Evolutionary conservation across 2,888 invertebrate species (phyloP).

Genomic region (Branchipolynoe longqiensis): DNA sequence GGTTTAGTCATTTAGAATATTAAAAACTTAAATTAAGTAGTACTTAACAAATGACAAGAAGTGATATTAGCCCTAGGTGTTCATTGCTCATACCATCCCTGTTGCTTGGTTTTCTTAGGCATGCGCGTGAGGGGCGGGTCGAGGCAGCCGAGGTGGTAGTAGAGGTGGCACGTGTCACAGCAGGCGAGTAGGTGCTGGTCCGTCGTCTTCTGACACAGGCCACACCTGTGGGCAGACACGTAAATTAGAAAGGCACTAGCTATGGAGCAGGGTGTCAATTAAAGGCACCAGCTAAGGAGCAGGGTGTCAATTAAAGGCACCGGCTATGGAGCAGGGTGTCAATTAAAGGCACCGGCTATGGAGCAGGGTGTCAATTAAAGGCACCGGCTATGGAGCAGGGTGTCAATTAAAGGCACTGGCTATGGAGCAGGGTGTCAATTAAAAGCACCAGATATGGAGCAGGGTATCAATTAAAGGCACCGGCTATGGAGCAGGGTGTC

Average conservation of each 20-base stretch:
- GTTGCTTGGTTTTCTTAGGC: constrained; percentile 95
- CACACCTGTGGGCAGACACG: constrained; percentile 86
- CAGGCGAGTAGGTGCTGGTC: constrained; percentile 96
- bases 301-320: background rate
- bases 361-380: background rate
- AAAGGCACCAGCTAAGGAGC: background rate
- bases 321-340: background rate
- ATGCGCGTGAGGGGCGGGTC: constrained; percentile 96
- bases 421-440: too few species aligned
- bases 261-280: background rate
- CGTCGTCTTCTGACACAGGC: constrained; percentile 91
- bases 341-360: background rate
- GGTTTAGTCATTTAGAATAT: too few species aligned
- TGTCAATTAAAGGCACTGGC: too few species aligned
- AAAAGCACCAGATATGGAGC: too few species aligned
- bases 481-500: too few species aligned
- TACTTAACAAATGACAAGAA: too few species aligned
- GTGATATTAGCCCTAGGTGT: too few species aligned
- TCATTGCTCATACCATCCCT: constrained; percentile 88
- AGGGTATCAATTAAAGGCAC: too few species aligned
- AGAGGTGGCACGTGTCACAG: constrained; percentile 94
- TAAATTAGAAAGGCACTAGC: background rate
- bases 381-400: background rate
- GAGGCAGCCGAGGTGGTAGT: constrained; percentile 95
- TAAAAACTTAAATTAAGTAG: too few species aligned